Evolutionary conservation across 2,113 vertebrate species (phyloP).

Genomic region (Toxostoma redivivum): DNA sequence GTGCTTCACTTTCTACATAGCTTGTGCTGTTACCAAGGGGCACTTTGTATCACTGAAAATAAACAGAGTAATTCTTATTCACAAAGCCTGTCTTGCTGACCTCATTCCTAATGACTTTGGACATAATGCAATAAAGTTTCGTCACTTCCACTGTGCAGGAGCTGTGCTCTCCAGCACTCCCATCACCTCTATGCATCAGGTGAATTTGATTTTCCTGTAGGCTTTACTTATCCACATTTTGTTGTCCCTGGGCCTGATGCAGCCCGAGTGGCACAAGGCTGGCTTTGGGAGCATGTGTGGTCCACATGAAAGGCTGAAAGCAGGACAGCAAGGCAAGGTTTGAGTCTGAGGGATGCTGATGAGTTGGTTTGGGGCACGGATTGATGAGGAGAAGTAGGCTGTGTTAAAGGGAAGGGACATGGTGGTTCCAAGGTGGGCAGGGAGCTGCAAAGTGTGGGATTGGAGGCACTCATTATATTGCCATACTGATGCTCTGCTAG

Average conservation of each 20-base stretch:
- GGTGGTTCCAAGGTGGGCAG: not conserved
- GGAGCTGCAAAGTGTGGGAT: not conserved
- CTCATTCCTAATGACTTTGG: not conserved
- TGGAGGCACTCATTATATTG: not conserved
- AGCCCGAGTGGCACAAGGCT: not conserved
- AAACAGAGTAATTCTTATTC: not conserved
- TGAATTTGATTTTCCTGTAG: not conserved
- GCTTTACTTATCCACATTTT: not conserved
- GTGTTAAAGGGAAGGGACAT: not conserved
- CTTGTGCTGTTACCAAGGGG: not conserved
- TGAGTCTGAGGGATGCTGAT: not conserved
- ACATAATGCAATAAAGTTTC: not conserved
- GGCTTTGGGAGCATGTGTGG: not conserved
- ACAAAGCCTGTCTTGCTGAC: not conserved
- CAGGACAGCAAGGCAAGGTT: not conserved
- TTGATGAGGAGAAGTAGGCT: not conserved
- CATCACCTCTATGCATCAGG: not conserved
- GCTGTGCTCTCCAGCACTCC: not conserved
- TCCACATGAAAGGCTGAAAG: not conserved
- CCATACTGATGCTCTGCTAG: not conserved
- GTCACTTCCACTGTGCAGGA: not conserved
- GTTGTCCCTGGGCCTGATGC: not conserved
- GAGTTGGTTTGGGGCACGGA: not conserved
- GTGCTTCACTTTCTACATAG: not conserved
- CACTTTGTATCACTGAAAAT: not conserved